Base-by-base conservation (phyloP, 2,797 vertebrate genomes). In the Chelonia mydas region DNA sequence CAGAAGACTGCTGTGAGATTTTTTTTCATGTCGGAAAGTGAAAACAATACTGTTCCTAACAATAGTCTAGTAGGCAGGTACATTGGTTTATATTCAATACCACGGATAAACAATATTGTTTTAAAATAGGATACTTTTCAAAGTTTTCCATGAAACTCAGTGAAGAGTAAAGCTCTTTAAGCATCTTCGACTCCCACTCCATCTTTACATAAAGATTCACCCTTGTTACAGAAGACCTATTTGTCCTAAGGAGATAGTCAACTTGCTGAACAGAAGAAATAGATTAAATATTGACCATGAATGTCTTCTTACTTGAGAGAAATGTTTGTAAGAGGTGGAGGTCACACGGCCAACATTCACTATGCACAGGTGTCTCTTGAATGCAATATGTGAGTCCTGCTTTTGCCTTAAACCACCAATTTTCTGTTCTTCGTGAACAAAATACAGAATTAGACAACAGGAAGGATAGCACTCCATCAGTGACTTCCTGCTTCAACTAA, bases 231-330 rank as follows among this genome's bases (percentile, higher is more conserved):
- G 1, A 84, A 87, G 95, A 96, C 95, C 95, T 90, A 95, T 96
- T 96, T 96, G 96, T 96, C 95, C 90, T 79, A 95, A 86, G 96
- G 89, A 97, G 94, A 93, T 95, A 94, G 93, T 96, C 94, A 96
- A 94, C 96, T 96, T 96, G 95, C 31, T 94, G 91, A 91, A 88
- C 90, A 87, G 94, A 86, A 83, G 27, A 80, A 88, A 95, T 81
- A 84, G 96, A 96, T 94, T 96, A 83, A 33, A 86, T 93, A 95
- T 96, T 94, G 95, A 97, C 88, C 95, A 94, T 81, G 41, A 92
- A 94, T 88, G 68, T 15, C 83, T 96, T 92, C 94, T 54, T 87
- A 84, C 88, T 95, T 95, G 89, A 90, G 96, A 96, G 94, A 96
- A 83, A 50, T 80, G 92, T 50, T 49, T 59, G 27, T 37, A 81